A percentile compares a stretch with the other conserved stretches of the same genome.
Evolutionary conservation across 2,113 vertebrate species (phyloP).

Genomic region (Chaenocephalus aceratus): DNA sequence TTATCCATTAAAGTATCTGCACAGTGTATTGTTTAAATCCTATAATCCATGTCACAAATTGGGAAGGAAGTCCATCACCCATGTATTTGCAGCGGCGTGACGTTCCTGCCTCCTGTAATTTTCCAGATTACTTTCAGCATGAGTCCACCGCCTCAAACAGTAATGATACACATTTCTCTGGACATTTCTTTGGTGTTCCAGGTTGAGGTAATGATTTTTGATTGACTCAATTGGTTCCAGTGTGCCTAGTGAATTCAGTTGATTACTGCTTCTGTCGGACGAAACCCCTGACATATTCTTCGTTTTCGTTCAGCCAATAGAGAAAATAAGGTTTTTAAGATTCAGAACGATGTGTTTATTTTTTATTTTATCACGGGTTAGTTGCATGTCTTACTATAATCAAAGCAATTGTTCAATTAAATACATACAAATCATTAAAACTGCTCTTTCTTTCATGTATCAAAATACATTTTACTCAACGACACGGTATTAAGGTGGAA

Average conservation of each 20-base stretch:
- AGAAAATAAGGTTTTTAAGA: background rate
- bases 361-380: constrained; percentile 28
- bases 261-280: constrained; percentile 48
- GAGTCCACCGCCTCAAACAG: background rate
- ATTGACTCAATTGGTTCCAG: constrained; percentile 53
- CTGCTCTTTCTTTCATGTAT: background rate
- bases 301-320: constrained; percentile 16
- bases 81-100: constrained; percentile 10
- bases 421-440: constrained; percentile 39
- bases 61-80: constrained; percentile 41
- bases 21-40: constrained; percentile 49
- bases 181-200: constrained; percentile 41
- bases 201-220: constrained; percentile 52
- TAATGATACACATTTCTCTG: constrained; percentile 50
- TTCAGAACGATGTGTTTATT: constrained; percentile 17
- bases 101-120: background rate
- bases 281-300: constrained; percentile 29
- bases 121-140: constrained; percentile 18
- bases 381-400: background rate
- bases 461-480: constrained; percentile 39
- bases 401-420: constrained; percentile 16
- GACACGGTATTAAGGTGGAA: constrained; percentile 48
- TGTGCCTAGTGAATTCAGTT: constrained; percentile 36
- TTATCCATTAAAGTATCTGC: constrained; percentile 26
- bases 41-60: constrained; percentile 51